phyloP scores from a whole-genome alignment of 2,888 invertebrate species.

The Idaea aversata region DNA sequence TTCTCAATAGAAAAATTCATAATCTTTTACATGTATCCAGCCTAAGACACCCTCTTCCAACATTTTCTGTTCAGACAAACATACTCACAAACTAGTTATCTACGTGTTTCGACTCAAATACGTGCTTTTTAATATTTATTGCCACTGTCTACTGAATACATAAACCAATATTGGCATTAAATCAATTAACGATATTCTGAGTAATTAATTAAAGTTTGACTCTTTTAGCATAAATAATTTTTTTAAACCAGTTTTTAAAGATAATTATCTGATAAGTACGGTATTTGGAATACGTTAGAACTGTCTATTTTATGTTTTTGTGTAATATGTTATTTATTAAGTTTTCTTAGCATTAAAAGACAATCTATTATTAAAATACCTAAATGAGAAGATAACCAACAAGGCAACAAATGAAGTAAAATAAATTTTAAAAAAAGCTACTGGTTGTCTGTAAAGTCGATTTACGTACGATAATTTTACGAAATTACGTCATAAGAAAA shows the following conservation, averaged over 20 bases:
- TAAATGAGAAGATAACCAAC: no score
- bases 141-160: slow-evolving; percentile 30
- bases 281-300: not conserved
- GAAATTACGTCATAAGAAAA: no score
- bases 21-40: slow-evolving; percentile 17
- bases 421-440: no score
- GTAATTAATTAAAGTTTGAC: slow-evolving; percentile 12
- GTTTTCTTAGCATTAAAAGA: not conserved
- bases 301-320: not conserved
- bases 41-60: slow-evolving; percentile 56
- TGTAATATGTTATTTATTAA: not conserved
- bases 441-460: no score
- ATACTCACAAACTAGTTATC: slow-evolving; percentile 70
- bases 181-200: slow-evolving; percentile 16
- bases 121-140: slow-evolving; percentile 69
- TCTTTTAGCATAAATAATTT: slow-evolving; percentile 16
- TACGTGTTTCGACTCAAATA: slow-evolving; percentile 62
- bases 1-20: not conserved
- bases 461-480: no score
- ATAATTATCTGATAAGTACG: not conserved
- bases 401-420: no score
- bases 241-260: not conserved
- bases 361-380: not conserved
- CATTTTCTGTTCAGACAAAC: slow-evolving; percentile 73
- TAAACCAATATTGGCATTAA: slow-evolving; percentile 28